These are phyloP conservation scores for Lordiphosa mommai DNA, from an alignment of 1,140 invertebrate genomes.

Conservation along the genomic window DNA sequence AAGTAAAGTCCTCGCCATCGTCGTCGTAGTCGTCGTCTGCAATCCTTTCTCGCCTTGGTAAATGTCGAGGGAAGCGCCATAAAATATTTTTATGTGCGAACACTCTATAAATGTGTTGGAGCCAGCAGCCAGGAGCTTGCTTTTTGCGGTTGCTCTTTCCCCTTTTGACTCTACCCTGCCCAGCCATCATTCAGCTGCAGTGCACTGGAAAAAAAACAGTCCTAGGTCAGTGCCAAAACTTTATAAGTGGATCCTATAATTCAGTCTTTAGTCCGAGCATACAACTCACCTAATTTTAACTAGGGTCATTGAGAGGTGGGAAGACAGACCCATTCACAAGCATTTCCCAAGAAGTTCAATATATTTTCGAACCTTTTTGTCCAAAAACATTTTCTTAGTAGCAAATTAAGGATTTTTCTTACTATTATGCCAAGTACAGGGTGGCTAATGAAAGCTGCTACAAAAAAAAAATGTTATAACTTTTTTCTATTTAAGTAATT, in stretches of 20 bases:
- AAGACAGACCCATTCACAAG: no score
- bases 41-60: constrained; percentile 56
- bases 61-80: constrained; percentile 59
- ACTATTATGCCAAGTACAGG: no score
- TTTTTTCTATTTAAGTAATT: no score
- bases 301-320: no score
- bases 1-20: neutral
- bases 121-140: constrained; percentile 16
- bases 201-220: constrained; percentile 5
- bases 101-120: constrained; percentile 70
- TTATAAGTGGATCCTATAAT: no score
- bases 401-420: no score
- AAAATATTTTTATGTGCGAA: constrained; percentile 79
- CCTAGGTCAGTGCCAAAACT: neutral
- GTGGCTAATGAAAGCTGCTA: no score
- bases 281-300: neutral
- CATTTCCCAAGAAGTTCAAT: no score
- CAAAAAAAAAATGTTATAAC: no score
- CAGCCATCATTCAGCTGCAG: neutral
- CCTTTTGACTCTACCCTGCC: neutral
- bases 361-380: no score
- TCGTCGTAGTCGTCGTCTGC: constrained; percentile 43
- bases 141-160: constrained; percentile 45
- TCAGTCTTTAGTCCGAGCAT: no score
- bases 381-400: no score